Percentiles rank a stretch among this genome's conserved stretches.
phyloP scores from a whole-genome alignment of 2,797 vertebrate species.

The Coluber constrictor region DNA sequence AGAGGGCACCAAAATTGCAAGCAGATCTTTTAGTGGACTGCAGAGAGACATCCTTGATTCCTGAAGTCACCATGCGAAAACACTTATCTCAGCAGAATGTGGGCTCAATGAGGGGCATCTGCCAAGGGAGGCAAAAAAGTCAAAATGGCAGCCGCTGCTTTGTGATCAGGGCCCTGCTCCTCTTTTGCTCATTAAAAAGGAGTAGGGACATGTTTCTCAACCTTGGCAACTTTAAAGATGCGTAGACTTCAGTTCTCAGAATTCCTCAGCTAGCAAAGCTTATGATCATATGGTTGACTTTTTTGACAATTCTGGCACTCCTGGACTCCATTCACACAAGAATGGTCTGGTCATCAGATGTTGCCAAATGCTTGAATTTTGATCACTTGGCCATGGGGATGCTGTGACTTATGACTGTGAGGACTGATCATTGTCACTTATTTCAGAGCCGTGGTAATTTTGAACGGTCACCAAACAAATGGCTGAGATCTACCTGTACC shows the following conservation, averaged over 20 bases:
- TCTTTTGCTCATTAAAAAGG: background rate
- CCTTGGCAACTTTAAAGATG: background rate
- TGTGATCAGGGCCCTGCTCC: background rate
- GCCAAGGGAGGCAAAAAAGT: background rate
- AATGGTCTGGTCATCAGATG: no score
- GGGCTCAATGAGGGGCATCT: background rate
- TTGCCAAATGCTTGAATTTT: no score
- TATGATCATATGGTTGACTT: background rate
- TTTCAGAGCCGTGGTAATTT: background rate
- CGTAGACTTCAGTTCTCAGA: background rate
- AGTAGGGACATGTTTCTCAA: background rate
- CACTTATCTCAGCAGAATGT: background rate
- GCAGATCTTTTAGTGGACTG: slow-evolving; percentile 51
- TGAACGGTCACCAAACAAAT: background rate
- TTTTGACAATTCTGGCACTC: background rate
- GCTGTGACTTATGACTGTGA: no score
- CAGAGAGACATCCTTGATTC: no score
- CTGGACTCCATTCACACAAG: background rate
- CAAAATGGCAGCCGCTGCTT: background rate
- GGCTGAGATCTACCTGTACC: background rate
- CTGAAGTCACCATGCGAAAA: background rate
- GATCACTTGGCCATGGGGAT: no score
- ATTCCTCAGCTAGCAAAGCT: background rate
- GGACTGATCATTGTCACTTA: background rate
- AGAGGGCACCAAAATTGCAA: slow-evolving; percentile 44